phyloP scores from a whole-genome alignment of 1,140 invertebrate genomes.

The Chlorops oryzae region DNA sequence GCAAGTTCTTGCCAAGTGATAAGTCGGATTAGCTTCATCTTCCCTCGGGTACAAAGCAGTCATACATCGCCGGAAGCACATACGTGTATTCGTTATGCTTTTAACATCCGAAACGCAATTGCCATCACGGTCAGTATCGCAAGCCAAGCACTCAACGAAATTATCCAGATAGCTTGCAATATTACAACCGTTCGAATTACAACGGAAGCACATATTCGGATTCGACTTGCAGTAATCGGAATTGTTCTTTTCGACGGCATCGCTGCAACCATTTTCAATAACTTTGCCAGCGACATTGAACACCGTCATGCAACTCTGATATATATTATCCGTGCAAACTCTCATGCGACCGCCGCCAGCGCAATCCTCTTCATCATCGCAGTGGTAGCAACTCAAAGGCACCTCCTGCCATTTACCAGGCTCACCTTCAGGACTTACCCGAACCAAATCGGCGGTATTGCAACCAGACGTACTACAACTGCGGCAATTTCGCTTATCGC shows the following conservation, averaged over 20 bases:
- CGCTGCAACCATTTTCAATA: constrained; percentile 27
- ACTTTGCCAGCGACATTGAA: constrained; percentile 25
- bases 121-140: constrained; percentile 25
- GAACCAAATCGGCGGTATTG: constrained; percentile 33
- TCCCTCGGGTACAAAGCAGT: constrained; percentile 26
- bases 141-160: constrained; percentile 33
- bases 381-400: constrained; percentile 29
- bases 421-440: constrained; percentile 18
- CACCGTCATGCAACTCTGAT: constrained; percentile 35
- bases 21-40: constrained; percentile 24
- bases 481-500: constrained; percentile 27
- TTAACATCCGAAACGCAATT: constrained; percentile 14
- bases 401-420: constrained; percentile 33
- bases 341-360: constrained; percentile 11
- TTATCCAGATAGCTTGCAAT: constrained; percentile 19
- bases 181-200: constrained; percentile 43
- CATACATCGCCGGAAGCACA: constrained; percentile 30
- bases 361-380: constrained; percentile 16
- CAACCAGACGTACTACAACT: constrained; percentile 22
- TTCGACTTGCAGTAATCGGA: constrained; percentile 22
- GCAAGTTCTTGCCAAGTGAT: constrained; percentile 29
- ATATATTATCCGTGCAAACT: constrained; percentile 16
- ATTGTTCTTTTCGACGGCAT: constrained; percentile 10
- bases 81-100: constrained; percentile 21
- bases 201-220: constrained; percentile 27